Base-by-base conservation (phyloP, 2,888 invertebrate genomes). In the Eupithecia pulchellata region DNA sequence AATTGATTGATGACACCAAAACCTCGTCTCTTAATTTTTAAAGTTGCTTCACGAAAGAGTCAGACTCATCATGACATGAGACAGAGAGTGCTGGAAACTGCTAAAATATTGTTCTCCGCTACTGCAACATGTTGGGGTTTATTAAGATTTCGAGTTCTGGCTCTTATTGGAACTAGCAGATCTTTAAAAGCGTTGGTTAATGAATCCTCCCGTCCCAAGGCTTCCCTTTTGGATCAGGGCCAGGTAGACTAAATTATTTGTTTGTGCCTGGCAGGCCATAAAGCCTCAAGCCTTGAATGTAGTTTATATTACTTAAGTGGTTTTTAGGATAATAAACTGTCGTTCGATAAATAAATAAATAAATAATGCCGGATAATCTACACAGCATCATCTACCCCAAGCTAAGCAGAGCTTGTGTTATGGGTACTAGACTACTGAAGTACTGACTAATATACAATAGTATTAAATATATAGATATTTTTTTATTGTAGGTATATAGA, bases 221-320 rank as follows among this genome's bases (percentile, higher is more conserved):
- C 20, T 34, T 30, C 13, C 17, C 29, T 20, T 39, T 64, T 72
- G 72, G 72, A 63, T 3, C 42, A 27, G 29, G 14, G 73, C 69
- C 73, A 73, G 68, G 52, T 32, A 25, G 36, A 34, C 13, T 27
- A 39, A 42, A 32, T 66, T 52, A 63, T 63, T 47, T 60, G 64
- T 42, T 69, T 68, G 61, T 69, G 68, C 34, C 47, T 57, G 66
- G 14, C 47, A 39, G 66, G 14, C 25, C 55, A 30, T 27, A 47
- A 36, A 52, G 32, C 30, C 32, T 32, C 42, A 42, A 32, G 13
- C 68, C 64, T 68, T 68, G 68, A 57, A 36, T 34, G 30, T 34
- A 34, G 32, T n/a, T 34, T 32, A 5, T 29, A 60, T 20, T 60
- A 17, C 14, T 32, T 32, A 58, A n/a, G 30, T 9, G 14, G 17